Base-by-base conservation (phyloP, 2,888 invertebrate species). In the Stenoptilia bipunctidactyla region DNA sequence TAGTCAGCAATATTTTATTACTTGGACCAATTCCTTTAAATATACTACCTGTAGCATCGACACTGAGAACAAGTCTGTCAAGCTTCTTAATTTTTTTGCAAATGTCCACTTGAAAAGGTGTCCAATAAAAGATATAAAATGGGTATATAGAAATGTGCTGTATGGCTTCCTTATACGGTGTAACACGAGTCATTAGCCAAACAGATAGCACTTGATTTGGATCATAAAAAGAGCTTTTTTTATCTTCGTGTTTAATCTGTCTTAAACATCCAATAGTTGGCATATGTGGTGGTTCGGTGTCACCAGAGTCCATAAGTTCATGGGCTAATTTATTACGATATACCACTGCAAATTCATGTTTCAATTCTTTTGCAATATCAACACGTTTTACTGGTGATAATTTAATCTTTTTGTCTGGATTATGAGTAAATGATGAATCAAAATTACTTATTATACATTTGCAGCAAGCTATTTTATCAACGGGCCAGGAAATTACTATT, bases 391-490 rank as follows among this genome's bases (percentile, higher is more conserved):
- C 30, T 39, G 15, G n/a, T n/a, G n/a, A n/a, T n/a, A n/a, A n/a
- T 36, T 44, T 44, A 27, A 41, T 41, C 15, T 42, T 41, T 37
- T 40, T 42, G 2, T 15, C 27, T n/a, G 40, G 36, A 40, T 36
- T 13, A 41, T 42, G 41, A 39, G 33, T 40, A 37, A 45, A 42
- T 9, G 27, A 30, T 40, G 13, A 20, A 34, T 42, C 14, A 12
- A 39, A 10, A 39, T 40, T 37, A 15, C 30, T 38, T 25, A 40
- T 15, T 38, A 33, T 40, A 34, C 44, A 41, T 25, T 36, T 8
- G 38, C 40, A 44, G 14, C 12, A 39, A 41, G 41, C 39, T 15
- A 44, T 41, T 44, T 41, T 41, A 36, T 44, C 41, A n/a, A 36
- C 38, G 36, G 41, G 44, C 41, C 44, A 41, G 38, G 35, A 33